These are phyloP conservation scores for Amblyjoppa proteus DNA, from an alignment of 2,888 invertebrate genomes.

Conservation along the genomic window DNA sequence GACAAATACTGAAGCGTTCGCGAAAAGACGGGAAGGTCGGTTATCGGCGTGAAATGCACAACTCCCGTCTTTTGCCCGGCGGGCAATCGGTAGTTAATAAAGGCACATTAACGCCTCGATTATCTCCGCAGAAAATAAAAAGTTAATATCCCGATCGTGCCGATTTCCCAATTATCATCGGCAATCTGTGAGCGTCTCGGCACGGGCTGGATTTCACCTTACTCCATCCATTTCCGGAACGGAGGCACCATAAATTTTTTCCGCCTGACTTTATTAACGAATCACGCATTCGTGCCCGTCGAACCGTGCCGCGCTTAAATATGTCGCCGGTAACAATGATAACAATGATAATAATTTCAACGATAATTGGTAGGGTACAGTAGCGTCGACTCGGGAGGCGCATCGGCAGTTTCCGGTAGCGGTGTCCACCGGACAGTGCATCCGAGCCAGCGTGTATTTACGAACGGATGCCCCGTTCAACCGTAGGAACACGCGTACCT, in stretches of 20 bases:
- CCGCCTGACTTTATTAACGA: slow-evolving; percentile 56
- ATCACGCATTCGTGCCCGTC: slow-evolving; percentile 44
- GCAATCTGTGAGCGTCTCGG: no score
- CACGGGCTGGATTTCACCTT: not conserved
- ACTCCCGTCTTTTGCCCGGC: no score
- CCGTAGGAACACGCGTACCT: slow-evolving; percentile 40
- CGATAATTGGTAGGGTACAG: slow-evolving; percentile 46
- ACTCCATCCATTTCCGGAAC: not conserved
- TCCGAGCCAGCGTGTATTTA: slow-evolving; percentile 50
- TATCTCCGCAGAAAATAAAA: no score
- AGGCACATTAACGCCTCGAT: no score
- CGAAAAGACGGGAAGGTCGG: no score
- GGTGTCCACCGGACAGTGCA: slow-evolving; percentile 33
- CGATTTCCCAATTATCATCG: no score
- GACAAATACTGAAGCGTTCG: no score
- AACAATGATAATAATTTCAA: slow-evolving; percentile 51
- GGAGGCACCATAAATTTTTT: slow-evolving; percentile 37
- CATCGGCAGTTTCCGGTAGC: not conserved
- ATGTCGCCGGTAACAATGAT: slow-evolving; percentile 52
- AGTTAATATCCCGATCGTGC: no score
- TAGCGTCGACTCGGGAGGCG: not conserved
- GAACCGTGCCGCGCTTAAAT: slow-evolving; percentile 42
- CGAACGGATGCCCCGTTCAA: slow-evolving; percentile 49
- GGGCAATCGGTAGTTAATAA: no score
- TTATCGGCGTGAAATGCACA: no score